Evolutionary conservation across 30 jellyfish, hydroid and myxozoan genomes (phyloP).

Genomic region (Aurelia sp.): DNA sequence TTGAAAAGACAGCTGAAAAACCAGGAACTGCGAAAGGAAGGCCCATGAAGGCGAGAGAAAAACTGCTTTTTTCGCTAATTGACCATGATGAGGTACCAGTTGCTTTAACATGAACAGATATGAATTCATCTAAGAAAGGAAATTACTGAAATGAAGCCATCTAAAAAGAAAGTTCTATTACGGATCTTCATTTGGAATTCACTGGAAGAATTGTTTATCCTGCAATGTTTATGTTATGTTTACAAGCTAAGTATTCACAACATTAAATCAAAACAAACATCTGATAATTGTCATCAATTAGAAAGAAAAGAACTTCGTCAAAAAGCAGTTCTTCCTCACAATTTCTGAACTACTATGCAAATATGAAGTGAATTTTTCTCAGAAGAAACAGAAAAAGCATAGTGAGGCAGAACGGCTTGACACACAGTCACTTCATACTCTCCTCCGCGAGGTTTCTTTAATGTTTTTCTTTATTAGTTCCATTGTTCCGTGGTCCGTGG

Average conservation of each 20-base stretch:
- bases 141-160: constrained; percentile 21
- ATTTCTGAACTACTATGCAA: not conserved
- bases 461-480: too few species aligned
- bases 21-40: constrained; percentile 77
- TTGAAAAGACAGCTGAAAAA: constrained; percentile 73
- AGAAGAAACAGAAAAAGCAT: not conserved
- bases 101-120: constrained; percentile 64
- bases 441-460: too few species aligned
- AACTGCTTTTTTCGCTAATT: constrained; percentile 66
- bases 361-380: not conserved
- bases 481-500: too few species aligned
- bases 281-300: too few species aligned
- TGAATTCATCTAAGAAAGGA: constrained; percentile 36
- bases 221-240: too few species aligned
- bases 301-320: too few species aligned
- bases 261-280: too few species aligned
- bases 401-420: not conserved
- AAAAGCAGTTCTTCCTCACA: not conserved
- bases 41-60: constrained; percentile 79
- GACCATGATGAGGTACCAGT: constrained; percentile 83
- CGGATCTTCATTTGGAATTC: too few species aligned
- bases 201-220: too few species aligned
- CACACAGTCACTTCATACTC: not conserved
- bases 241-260: too few species aligned
- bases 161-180: not conserved